phyloP scores from a whole-genome alignment of 2,888 invertebrate species.

The Drosophila neoperkinsi region DNA sequence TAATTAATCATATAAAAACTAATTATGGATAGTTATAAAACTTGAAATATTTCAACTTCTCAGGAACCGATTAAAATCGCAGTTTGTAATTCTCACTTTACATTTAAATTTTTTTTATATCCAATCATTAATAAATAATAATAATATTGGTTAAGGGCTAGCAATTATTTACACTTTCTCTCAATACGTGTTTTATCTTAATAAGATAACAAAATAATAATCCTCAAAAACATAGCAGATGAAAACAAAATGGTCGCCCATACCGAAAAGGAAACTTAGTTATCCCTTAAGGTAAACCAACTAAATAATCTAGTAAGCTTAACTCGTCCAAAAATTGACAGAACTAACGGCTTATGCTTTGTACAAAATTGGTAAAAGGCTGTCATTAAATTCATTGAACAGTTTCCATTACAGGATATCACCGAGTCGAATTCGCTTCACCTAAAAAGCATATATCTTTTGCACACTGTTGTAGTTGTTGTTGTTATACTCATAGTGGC shows the following conservation, averaged over 20 bases:
- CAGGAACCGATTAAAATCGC: neutral
- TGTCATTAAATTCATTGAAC: neutral
- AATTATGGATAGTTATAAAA: neutral
- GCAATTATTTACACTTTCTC: neutral
- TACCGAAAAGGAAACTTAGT: too few relatives aligned
- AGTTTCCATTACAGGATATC: conserved; percentile 29
- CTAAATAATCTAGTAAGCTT: neutral
- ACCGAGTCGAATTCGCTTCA: neutral
- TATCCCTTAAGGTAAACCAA: neutral
- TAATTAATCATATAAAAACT: neutral
- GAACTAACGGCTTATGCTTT: neutral
- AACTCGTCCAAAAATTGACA: neutral
- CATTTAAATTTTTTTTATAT: neutral
- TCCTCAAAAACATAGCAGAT: neutral
- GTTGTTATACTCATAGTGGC: conserved; percentile 11
- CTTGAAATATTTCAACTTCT: neutral
- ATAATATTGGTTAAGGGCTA: neutral
- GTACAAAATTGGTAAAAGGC: neutral
- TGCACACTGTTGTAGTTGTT: neutral
- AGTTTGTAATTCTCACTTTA: neutral
- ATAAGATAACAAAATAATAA: neutral
- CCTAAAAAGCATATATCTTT: conserved; percentile 7
- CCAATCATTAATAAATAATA: neutral
- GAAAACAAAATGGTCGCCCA: neutral
- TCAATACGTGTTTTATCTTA: neutral